Evolutionary conservation across 2,797 vertebrate species (phyloP), one percentile per base, ranked within the genome.

Genomic region (Vespertilio murinus): DNA sequence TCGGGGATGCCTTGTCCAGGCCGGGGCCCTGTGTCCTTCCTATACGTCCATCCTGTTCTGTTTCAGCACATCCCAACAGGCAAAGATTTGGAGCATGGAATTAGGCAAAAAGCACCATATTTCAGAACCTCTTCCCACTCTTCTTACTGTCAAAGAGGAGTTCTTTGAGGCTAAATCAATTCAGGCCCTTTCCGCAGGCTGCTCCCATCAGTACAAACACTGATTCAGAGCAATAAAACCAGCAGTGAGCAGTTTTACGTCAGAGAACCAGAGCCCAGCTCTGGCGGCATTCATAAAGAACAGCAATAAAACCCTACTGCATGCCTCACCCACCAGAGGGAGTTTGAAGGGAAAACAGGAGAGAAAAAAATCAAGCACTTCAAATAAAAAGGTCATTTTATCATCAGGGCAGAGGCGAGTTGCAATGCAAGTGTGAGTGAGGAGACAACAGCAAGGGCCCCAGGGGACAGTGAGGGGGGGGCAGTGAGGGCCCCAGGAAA

Each of bases 211-310:
- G 95, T 96, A 97, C 94, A 25, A 96, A 93, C 90, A 97, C 96
- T 97, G 97, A 97, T 79, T 96, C 90, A 85, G 73, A 95, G 97
- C 96, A 18, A 18, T 92, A 97, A 96, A 97, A 97, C 90, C 95
- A 93, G 71, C n/a, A 90, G 96, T 75, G 96, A 95, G 38, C 75
- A 17, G 87, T 85, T 93, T 97, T 95, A 97, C 97, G 93, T 89
- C 95, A 97, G 75, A 96, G 94, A 38, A 6, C 90, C 95, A 96
- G 94, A 96, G 94, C 93, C 95, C 86, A 88, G 88, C 95, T 94
- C 94, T 94, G 96, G 96, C 94, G 93, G 93, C 75, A 88, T 64
- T 74, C 83, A 88, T 64, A 86, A 88, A 94, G 77, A 90, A 54
- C 8, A 1, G 97, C 96, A 94, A 92, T 96, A 95, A 97, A 95